Evolutionary conservation across 2,113 vertebrate genomes (phyloP).

Genomic region (Phalacrocorax carbo): DNA sequence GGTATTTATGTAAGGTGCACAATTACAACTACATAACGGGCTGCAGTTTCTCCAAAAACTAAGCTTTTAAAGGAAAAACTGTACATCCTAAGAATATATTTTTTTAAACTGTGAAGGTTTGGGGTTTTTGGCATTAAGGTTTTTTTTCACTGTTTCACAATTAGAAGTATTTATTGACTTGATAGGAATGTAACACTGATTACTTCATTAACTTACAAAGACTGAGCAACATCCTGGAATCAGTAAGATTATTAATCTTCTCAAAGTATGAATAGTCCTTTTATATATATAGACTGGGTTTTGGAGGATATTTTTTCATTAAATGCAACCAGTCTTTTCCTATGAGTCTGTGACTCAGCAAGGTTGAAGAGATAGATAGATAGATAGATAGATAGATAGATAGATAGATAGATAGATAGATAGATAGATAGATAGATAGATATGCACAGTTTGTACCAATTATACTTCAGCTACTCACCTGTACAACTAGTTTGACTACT

Average conservation of each 20-base stretch:
- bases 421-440: background rate
- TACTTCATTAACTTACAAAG: background rate
- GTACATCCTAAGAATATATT: background rate
- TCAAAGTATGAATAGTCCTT: background rate
- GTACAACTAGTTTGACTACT: background rate
- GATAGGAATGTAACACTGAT: background rate
- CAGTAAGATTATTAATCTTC: background rate
- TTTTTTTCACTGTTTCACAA: background rate
- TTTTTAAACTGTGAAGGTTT: background rate
- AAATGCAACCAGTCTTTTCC: background rate
- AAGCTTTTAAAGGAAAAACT: background rate
- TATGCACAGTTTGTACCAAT: background rate
- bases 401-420: background rate
- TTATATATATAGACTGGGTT: background rate
- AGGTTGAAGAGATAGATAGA: background rate
- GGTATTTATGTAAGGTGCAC: conserved; percentile 5
- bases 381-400: no score
- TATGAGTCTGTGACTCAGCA: background rate
- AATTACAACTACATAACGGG: background rate
- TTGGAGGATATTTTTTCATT: background rate
- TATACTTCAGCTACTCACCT: background rate
- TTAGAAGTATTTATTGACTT: background rate
- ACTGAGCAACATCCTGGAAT: background rate
- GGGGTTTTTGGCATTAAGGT: rapidly evolving
- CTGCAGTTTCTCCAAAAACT: background rate